Conservation (phyloP, 2,888 invertebrate genomes). For the Parthenolecanium corni region DNA sequence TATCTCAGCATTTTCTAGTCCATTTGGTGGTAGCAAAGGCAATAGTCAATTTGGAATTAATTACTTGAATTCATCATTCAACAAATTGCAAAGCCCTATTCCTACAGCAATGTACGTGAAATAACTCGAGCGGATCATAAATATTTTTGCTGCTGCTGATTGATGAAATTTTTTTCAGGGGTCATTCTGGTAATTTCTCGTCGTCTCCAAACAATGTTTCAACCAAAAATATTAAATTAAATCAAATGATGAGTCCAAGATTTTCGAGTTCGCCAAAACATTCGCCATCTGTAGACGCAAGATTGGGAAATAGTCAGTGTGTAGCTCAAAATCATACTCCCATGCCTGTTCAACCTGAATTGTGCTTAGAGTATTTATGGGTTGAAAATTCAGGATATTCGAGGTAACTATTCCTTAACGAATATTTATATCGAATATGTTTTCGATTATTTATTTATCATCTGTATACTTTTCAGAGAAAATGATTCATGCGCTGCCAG, state of each 20-base stretch:
- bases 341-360: conserved; percentile 62
- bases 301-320: conserved; percentile 33
- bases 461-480: conserved; percentile 7
- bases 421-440: too few species aligned
- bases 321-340: conserved; percentile 32
- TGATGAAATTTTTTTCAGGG: not conserved
- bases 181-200: conserved; percentile 8
- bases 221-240: conserved; percentile 15
- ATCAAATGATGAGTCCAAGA: not conserved
- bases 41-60: conserved; percentile 14
- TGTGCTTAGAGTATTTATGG: conserved; percentile 85
- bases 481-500: conserved; percentile 6
- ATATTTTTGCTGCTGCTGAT: not conserved
- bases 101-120: conserved; percentile 7
- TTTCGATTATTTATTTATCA: conserved; percentile 10
- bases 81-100: conserved; percentile 8
- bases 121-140: too few species aligned
- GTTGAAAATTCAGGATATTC: conserved; percentile 48
- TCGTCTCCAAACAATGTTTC: conserved; percentile 16
- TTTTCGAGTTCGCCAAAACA: conserved; percentile 22
- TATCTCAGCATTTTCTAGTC: conserved; percentile 21
- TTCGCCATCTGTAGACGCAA: conserved; percentile 32
- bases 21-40: conserved; percentile 8
- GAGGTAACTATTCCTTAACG: conserved; percentile 17
- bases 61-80: conserved; percentile 12